Evolutionary conservation across 2,888 invertebrate species (phyloP), one percentile per base, ranked within the genome.

Genomic region (Dryadula phaetusa): DNA sequence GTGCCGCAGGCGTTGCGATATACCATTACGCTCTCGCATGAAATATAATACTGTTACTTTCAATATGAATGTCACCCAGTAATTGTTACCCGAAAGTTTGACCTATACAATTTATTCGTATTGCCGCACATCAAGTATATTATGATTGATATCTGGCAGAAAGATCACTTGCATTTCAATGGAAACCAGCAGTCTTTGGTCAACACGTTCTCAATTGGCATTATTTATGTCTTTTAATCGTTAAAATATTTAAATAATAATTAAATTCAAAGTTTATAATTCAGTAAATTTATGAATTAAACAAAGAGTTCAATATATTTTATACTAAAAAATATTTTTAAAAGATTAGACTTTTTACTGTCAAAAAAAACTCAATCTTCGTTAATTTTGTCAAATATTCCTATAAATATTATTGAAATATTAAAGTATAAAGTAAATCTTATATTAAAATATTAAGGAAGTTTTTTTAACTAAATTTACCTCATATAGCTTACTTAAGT

Each of bases 121-220:
- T 85, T 47, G 49, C 75, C 78, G 80, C 82, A 77, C 75, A 77
- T 80, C 81, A 76, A 79, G 72, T 81, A 72, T 76, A 79, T 74
- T 83, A 81, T 85, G 86, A 88, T 87, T 83, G 79, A 88, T 87
- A 79, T 83, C 66, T 68, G 40, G 69, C 76, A 75, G 73, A 89
- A 90, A 89, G 83, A 84, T 82, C 88, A 87, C 87, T 90, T 87
- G 87, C 76, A 81, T 81, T 80, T 76, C 78, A 81, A 79, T 78
- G 74, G 75, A 75, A 72, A 75, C 67, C 75, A 74, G 82, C 81
- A 85, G 85, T 83, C 78, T 85, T 87, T 77, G 75, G 80, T 76
- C 73, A 76, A 70, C 49, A 53, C 70, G 71, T 84, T 42, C 22
- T 40, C 8, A 16, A n/a, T n/a, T 32, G 22, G 14, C 37, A 18